Base-by-base conservation (phyloP, 2,797 vertebrate species). In the Etheostoma nigrum region DNA sequence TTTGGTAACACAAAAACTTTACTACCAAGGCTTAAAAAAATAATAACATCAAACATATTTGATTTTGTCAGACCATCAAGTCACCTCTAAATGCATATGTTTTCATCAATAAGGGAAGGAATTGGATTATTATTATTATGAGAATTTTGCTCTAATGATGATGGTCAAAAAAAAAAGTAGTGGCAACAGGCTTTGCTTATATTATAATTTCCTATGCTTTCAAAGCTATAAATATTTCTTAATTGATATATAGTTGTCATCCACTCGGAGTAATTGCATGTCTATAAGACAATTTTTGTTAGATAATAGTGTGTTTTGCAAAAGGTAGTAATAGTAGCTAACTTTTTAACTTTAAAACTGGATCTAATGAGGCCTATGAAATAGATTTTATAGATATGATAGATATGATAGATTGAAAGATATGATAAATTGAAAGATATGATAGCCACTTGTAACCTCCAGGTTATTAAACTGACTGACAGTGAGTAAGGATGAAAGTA, bases 401-500 rank as follows among this genome's bases (percentile, higher is more conserved):
- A 27, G 27, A 27, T 27, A 27, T 27, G 21, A 27, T 27, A 27
- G 27, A 27, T 27, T 27, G 27, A 27, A 27, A 27, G 27, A 27
- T 27, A 27, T 27, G 27, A 27, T 27, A 27, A 4, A 27, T 27
- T 27, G 4, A 4, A 30, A 30, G 5, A 30, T 30, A 30, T 30
- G 53, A 4, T 40, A 40, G 36, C 10, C 36, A 40, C 0, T 65
- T 52, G 67, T 59, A 40, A 40, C 36, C 36, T 0, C 10, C 36
- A 18, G 62, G n/a, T 75, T 71, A 65, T 52, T 63, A 74, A 79
- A 67, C 7, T n/a, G 3, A 47, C 12, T 52, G 14, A 47, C 25
- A 48, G 18, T 27, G 44, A 40, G 14, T 52, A 14, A 40, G 16
- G 59, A 72, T 60, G 63, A 74, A 84, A 83, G 63, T 25, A 16